Base-by-base conservation (phyloP, 2,888 invertebrate species). In the Xylota segnis region DNA sequence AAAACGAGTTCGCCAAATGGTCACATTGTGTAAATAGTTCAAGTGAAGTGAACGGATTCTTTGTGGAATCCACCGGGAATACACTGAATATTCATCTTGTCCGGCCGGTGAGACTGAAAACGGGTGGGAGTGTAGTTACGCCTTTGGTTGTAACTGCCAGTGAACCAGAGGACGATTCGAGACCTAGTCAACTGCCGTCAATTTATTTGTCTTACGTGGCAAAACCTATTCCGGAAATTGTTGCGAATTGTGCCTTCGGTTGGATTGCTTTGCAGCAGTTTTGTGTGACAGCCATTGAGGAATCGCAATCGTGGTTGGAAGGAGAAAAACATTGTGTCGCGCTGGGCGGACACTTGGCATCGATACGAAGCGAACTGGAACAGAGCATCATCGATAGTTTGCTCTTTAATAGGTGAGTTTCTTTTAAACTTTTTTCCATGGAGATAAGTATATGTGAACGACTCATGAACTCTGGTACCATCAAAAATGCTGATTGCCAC, bases 191-290 rank as follows among this genome's bases (percentile, higher is more conserved):
- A 72, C 65, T 93, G 4, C 94, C 94, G 92, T 93, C 94, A 92
- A 88, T 95, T 88, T 94, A 94, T 87, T 93, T 95, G 77, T 94
- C 94, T 91, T 95, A 95, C 93, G 93, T 94, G 90, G 95, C 95
- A 59, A 94, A 94, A 88, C 93, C 94, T 0, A 91, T 95, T 3
- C 93, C 94, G 5, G 94, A 94, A 27, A 91, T 95, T 2, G 94
- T 95, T 27, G 94, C 94, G 0, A 93, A 94, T 87, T 96, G 96
- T 91, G 95, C 94, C 56, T 96, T 95, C 88, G 95, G 95, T 0
- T 96, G 96, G 95, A 94, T 96, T 78, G 92, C 94, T 3, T 93
- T 95, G 81, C 93, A 94, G 59, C 95, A 95, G 88, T 95, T 95
- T 90, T 96, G 96, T 90, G 93, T 96, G 88, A 91, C 94, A 71